These are phyloP conservation scores for Psittacus erithacus DNA, from an alignment of 2,113 vertebrate genomes.

Conservation along the genomic window DNA sequence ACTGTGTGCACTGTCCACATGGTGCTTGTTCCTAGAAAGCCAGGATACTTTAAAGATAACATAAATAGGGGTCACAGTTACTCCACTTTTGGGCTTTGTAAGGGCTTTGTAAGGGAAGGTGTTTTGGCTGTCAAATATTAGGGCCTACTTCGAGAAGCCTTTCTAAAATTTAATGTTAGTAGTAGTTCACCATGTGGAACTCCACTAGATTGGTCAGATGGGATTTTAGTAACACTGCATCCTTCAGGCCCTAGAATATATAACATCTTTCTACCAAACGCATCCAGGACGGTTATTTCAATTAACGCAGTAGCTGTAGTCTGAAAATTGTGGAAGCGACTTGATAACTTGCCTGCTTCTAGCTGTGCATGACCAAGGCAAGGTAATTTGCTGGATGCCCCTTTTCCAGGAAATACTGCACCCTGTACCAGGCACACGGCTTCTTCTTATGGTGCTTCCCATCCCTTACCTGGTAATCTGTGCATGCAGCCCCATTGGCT, in stretches of 20 bases:
- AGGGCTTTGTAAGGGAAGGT: background rate
- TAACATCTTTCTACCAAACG: background rate
- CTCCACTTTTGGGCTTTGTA: rapidly evolving
- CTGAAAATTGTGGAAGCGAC: background rate
- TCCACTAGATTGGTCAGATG: background rate
- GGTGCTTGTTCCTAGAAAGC: background rate
- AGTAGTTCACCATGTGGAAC: background rate
- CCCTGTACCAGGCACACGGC: rapidly evolving
- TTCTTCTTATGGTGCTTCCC: background rate
- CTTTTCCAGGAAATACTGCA: background rate
- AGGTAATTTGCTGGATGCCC: too few relatives aligned
- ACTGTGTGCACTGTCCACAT: background rate
- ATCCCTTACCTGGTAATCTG: rapidly evolving
- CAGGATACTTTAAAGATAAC: background rate
- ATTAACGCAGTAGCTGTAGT: background rate
- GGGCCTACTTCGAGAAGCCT: background rate
- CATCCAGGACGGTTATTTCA: background rate
- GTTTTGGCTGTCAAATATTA: background rate
- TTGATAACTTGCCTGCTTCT: background rate
- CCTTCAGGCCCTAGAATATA: background rate
- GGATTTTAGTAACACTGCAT: background rate
- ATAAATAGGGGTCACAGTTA: background rate
- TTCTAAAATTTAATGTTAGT: background rate
- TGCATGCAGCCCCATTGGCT: background rate
- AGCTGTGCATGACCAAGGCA: background rate